Base-by-base conservation (phyloP, 1,140 invertebrate genomes). In the Cepaea nemoralis region DNA sequence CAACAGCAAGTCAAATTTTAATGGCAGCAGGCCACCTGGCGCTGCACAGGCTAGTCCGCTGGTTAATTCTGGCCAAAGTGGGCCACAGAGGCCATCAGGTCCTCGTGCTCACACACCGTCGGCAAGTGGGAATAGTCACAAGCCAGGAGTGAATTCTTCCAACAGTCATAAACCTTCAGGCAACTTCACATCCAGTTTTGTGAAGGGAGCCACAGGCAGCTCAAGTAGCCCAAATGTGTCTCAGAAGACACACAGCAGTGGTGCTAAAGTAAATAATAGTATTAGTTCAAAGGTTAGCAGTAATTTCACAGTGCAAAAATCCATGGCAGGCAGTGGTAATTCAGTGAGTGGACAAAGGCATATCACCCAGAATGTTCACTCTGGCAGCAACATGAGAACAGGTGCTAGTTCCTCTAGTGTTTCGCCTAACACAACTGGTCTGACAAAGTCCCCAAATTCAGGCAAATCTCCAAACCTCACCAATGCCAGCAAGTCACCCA, bases 371-470 rank as follows among this genome's bases (percentile, higher is more conserved):
- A 37, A 33, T 67, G 8, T 22, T 48, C 39, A 48, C 24, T 40
- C n/a, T 45, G 16, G 24, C 22, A 39, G 6, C 37, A 31, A 31
- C 59, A 78, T 39, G 19, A 48, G 67, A 2, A 73, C 37, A 27
- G 37, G 67, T 73, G 39, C 27, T 35, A 33, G n/a, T 31, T 48
- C 77, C 22, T 40, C n/a, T 33, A 71, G 24, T 59, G 48, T 80
- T 5, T 78, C 77, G 16, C 78, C 69, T 27, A 80, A 73, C 39
- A 50, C 69, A 55, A 37, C 66, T 42, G 63, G 59, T 16, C 0
- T 77, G 22, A 82, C 22, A 14, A 70, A 82, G 73, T 78, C 81
- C 45, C 78, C 78, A 19, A 79, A 59, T 50, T 48, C 70, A 45
- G 82, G 77, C 16, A 80, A 67, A 10, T 67, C 59, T n/a, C 67